phyloP scores from a whole-genome alignment of 1,140 invertebrate species.

The Drosophila jambulina region DNA sequence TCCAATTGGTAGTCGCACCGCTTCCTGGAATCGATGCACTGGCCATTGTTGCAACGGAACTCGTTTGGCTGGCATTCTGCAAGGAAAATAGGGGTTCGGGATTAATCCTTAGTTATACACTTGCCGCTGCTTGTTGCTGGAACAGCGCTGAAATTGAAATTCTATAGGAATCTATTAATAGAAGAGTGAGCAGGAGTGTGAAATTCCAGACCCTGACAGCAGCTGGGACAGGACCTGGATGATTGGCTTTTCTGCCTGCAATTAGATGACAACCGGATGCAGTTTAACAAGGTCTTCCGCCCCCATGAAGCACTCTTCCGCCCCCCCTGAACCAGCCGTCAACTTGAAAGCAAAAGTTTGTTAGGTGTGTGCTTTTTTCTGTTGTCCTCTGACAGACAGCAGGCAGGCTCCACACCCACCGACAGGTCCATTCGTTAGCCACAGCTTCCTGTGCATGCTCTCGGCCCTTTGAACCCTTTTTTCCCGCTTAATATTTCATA shows the following conservation, averaged over 20 bases:
- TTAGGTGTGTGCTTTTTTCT: constrained; percentile 51
- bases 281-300: constrained; percentile 78
- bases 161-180: constrained; percentile 2
- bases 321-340: constrained; percentile 2
- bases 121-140: neutral
- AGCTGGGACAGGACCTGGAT: neutral
- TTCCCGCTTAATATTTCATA: constrained; percentile 69
- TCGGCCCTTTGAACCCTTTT: constrained; percentile 69
- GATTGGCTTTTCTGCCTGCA: constrained; percentile 45
- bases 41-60: constrained; percentile 88
- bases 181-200: neutral
- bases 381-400: constrained; percentile 52
- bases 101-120: neutral
- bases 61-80: constrained; percentile 88
- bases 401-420: constrained; percentile 13
- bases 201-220: neutral
- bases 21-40: constrained; percentile 88
- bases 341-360: constrained; percentile 83
- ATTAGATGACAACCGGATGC: constrained; percentile 78
- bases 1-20: constrained; percentile 88
- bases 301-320: neutral
- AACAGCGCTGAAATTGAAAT: neutral
- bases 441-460: constrained; percentile 80
- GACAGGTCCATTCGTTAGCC: constrained; percentile 61
- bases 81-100: constrained; percentile 32